phyloP scores from a whole-genome alignment of 2,888 invertebrate species.

The Synergus gifuensis region DNA sequence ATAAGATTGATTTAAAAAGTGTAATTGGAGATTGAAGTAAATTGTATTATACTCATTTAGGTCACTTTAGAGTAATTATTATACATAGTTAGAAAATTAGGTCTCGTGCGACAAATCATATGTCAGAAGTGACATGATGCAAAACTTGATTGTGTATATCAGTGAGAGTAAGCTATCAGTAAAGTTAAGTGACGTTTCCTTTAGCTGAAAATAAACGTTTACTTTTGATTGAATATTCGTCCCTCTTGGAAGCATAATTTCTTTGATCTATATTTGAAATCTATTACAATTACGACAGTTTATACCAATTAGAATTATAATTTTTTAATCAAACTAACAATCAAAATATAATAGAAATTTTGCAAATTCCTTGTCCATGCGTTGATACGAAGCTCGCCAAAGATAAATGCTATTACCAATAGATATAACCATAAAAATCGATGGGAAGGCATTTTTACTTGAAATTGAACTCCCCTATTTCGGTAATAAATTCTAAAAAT shows the following conservation, averaged over 20 bases:
- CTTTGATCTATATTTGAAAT: slow-evolving; percentile 31
- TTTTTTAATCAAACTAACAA: background rate
- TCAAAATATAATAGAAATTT: background rate
- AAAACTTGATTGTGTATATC: slow-evolving; percentile 18
- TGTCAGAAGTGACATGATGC: slow-evolving; percentile 22
- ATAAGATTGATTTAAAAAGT: background rate
- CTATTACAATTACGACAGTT: slow-evolving; percentile 12
- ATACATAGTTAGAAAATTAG: slow-evolving; percentile 13
- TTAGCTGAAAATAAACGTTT: slow-evolving; percentile 37
- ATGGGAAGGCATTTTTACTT: too few species aligned
- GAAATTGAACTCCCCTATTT: too few species aligned
- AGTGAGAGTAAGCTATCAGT: slow-evolving; percentile 34
- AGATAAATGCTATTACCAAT: too few species aligned
- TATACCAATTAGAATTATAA: background rate
- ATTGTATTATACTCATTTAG: background rate
- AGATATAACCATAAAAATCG: too few species aligned
- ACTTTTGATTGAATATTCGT: slow-evolving; percentile 28
- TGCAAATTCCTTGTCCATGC: too few species aligned
- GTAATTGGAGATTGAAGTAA: background rate
- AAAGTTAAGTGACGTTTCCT: slow-evolving; percentile 38
- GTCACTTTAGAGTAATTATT: slow-evolving; percentile 13
- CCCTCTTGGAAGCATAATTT: slow-evolving; percentile 22
- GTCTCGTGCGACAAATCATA: slow-evolving; percentile 9
- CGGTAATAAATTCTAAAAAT: too few species aligned
- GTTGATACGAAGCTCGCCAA: too few species aligned